phyloP scores from a whole-genome alignment of 2,888 invertebrate species.

The Tenthredo distinguenda region DNA sequence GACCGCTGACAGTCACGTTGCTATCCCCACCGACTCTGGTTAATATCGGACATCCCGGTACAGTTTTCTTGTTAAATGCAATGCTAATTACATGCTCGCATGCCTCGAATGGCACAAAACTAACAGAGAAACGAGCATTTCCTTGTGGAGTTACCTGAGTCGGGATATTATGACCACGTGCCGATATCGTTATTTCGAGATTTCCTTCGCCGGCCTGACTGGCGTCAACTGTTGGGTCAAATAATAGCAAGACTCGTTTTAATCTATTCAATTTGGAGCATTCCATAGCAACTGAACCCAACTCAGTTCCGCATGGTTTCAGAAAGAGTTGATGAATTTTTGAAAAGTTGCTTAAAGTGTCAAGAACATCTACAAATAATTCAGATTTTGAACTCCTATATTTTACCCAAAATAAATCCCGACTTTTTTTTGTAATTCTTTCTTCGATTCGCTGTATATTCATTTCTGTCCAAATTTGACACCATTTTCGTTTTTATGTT shows the following conservation, averaged over 20 bases:
- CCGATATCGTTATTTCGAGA: conserved; percentile 97
- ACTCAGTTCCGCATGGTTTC: not conserved
- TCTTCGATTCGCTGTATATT: no score
- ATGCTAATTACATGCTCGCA: conserved; percentile 98
- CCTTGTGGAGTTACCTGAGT: conserved; percentile 97
- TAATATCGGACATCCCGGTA: conserved; percentile 94
- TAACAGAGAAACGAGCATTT: conserved; percentile 94
- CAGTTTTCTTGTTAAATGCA: conserved; percentile 95
- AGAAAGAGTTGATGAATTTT: not conserved
- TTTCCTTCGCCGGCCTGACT: conserved; percentile 98
- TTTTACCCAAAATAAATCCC: no score
- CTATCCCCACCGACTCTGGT: conserved; percentile 86
- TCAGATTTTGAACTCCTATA: no score
- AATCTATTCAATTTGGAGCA: not conserved
- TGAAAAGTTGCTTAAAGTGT: no score
- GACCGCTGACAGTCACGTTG: conserved; percentile 82
- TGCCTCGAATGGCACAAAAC: conserved; percentile 96
- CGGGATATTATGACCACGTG: conserved; percentile 95
- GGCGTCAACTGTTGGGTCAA: conserved; percentile 87
- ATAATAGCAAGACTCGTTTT: conserved; percentile 33
- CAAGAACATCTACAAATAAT: no score
- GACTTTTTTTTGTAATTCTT: no score
- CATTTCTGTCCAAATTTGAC: no score
- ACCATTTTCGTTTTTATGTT: no score
- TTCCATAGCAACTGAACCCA: not conserved